Percentiles rank a stretch among this genome's conserved stretches.
Evolutionary conservation across 2,888 invertebrate genomes (phyloP).

Genomic region (Thalpophila matura): DNA sequence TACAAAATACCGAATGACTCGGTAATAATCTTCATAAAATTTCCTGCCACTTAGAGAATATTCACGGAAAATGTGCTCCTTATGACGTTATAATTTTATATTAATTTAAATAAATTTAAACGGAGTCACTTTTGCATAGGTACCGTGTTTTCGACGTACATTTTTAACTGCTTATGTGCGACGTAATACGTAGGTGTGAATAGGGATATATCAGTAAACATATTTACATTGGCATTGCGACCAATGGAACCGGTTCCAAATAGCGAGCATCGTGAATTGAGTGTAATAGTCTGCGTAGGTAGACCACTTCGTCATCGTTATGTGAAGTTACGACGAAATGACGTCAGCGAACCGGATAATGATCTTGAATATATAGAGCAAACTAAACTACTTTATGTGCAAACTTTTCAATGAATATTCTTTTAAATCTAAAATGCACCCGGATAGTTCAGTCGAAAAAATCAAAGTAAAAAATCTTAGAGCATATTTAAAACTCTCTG

Average conservation of each 20-base stretch:
- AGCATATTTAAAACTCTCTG: conserved; percentile 37
- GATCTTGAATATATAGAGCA: conserved; percentile 23
- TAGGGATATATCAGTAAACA: conserved; percentile 49
- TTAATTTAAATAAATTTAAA: too few species aligned
- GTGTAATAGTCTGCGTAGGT: conserved; percentile 78
- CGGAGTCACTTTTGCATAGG: not conserved
- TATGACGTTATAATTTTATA: not conserved
- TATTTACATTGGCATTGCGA: conserved; percentile 60
- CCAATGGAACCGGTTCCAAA: conserved; percentile 65
- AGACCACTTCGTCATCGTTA: conserved; percentile 66
- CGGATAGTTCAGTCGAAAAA: not conserved
- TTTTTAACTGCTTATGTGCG: not conserved
- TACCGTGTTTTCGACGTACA: not conserved
- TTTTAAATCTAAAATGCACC: conserved; percentile 20
- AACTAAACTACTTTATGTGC: not conserved
- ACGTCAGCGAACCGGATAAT: conserved; percentile 59
- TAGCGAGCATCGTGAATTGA: conserved; percentile 72
- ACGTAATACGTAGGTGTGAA: conserved; percentile 41
- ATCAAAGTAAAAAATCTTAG: conserved; percentile 3
- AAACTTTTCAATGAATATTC: conserved; percentile 27
- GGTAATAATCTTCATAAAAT: conserved; percentile 1
- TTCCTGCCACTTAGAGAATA: not conserved
- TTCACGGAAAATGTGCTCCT: not conserved
- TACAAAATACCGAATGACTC: conserved; percentile 1
- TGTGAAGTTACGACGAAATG: conserved; percentile 49